Percentiles rank a stretch among this genome's conserved stretches.
These are phyloP conservation scores for Caenorhabditis tropicalis DNA, from an alignment of 1,140 invertebrate species.

Conservation along the genomic window DNA sequence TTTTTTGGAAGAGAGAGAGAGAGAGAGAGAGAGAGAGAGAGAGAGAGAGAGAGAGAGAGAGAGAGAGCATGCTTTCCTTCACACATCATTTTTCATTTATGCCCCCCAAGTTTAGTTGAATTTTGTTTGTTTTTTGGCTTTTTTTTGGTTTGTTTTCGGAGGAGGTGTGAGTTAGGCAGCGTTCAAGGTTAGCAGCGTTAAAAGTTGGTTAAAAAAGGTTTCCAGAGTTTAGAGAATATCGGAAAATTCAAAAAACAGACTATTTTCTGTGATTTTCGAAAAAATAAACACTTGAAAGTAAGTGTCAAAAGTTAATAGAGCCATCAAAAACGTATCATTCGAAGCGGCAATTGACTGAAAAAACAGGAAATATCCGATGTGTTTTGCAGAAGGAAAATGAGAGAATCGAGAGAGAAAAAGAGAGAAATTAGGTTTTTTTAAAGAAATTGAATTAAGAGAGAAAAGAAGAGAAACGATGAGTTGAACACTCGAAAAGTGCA, in stretches of 20 bases:
- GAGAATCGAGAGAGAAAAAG: not conserved
- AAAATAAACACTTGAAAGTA: too few species aligned
- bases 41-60: too few species aligned
- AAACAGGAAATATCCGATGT: not conserved
- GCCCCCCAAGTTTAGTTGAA: too few species aligned
- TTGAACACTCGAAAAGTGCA: not conserved
- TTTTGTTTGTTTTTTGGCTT: too few species aligned
- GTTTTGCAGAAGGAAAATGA: not conserved
- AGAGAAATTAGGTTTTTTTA: not conserved
- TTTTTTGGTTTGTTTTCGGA: too few species aligned
- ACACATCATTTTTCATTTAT: conserved; percentile 26
- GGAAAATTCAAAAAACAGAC: not conserved
- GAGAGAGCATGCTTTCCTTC: too few species aligned
- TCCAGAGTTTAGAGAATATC: not conserved
- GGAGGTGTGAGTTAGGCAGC: too few species aligned
- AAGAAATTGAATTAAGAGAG: not conserved
- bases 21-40: too few species aligned
- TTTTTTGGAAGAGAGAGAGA: too few species aligned
- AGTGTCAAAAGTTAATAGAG: conserved; percentile 12
- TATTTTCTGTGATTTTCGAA: too few species aligned
- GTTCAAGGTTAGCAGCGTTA: too few species aligned
- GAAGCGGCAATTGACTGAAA: not conserved
- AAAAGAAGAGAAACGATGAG: not conserved
- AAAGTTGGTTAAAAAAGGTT: too few species aligned
- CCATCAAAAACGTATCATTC: not conserved